Base-by-base conservation (phyloP, 2,797 vertebrate genomes). In the Spheniscus humboldti region DNA sequence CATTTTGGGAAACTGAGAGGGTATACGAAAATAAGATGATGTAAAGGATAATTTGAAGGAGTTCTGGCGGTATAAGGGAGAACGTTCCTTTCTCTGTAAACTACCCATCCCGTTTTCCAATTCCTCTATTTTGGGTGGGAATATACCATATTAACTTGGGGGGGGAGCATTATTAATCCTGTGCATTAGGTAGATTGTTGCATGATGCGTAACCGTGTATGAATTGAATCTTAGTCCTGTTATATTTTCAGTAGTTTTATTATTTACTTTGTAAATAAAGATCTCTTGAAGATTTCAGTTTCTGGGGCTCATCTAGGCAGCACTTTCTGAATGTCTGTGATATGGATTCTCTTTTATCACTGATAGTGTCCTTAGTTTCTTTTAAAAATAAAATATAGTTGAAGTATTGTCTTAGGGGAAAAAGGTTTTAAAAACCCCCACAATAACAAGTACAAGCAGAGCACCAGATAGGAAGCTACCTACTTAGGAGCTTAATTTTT, bases 101-200 rank as follows among this genome's bases (percentile, higher is more conserved):
- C 19, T 23, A 14, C 28, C 5, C 7, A 5, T 13, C 23, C 9
- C 8, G 4, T 77, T 73, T 17, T 82, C 30, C 5, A 55, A 0
- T 63, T 19, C 8, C 12, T 75, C 5, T 80, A 0, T 23, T 57
- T n/a, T 33, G 3, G 12, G 33, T 9, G 7, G 27, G 5, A 28
- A 28, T 41, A 13, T 63, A 8, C 7, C 27, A 0, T 63, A 22
- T 43, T 67, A 45, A 20, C 5, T 12, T 27, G 8, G 4, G 22
- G 33, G 31, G 69, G 41, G 28, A 78, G 16, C 18, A 13, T 27
- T 90, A 45, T 37, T 50, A 50, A 56, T 92, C 30, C 25, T 47
- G 15, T 77, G 77, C 6, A 3, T 64, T 79, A 14, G 6, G 41
- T 50, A 41, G 64, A 18, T 35, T 33, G 55, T 50, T 90, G 33